Base-by-base conservation (phyloP, 2,113 vertebrate genomes). In the Ochotona princeps region DNA sequence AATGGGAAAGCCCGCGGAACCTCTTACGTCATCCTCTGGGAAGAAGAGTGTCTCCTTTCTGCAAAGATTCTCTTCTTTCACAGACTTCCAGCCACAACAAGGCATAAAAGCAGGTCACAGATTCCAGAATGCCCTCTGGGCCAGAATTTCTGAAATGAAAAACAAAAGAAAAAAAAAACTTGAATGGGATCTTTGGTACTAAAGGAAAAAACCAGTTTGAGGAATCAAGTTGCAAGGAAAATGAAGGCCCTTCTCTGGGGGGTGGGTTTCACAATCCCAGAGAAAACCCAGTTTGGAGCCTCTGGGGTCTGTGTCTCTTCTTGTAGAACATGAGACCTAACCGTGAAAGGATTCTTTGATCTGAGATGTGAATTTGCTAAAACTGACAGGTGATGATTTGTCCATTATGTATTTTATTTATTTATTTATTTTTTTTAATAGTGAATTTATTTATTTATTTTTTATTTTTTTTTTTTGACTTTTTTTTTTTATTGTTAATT, bases 321-420 rank as follows among this genome's bases (percentile, higher is more conserved):
- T 49, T 87, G 90, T 83, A 78, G 51, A 94, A 73, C 57, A 61
- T 30, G 32, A 86, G 47, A 60, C 35, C 63, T 47, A 61, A 69
- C 49, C 7, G 47, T 47, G 13, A 25, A 32, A 73, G 25, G 20
- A 10, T 51, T 87, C 32, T 86, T 63, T 83, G 32, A 54, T 12
- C 75, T 47, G 51, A 83, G 30, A 38, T 7, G 13, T 60, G n/a
- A 9, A 4, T 82, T 85, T 82, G 6, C 67, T 23, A 47, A 35
- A 76, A 57, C 57, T 47, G 73, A 82, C 35, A 83, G 35, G 18
- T 66, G 35, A 89, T n/a, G 32, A 67, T 38, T 76, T 86, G 25
- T 32, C 83, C 78, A 17, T 78, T 38, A 83, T 13, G 30, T 11
- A 38, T 66, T 63, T 87, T 91, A 76, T n/a, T n/a, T n/a, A n/a